These are phyloP conservation scores for Elgaria multicarinata DNA, from an alignment of 2,113 vertebrate species.

Conservation along the genomic window DNA sequence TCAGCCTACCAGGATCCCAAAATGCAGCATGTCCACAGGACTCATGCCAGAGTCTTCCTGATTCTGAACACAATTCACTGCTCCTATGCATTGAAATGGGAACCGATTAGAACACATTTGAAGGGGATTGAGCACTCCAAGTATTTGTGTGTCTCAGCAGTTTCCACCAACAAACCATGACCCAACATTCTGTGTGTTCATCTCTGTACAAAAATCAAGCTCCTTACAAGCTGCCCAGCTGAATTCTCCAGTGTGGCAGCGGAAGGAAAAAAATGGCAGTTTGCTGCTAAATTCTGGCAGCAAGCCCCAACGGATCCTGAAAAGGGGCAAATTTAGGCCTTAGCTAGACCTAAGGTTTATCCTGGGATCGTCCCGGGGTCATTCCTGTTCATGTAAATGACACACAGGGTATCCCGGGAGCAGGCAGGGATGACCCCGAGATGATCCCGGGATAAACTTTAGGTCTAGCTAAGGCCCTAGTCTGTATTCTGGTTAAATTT, in stretches of 20 bases:
- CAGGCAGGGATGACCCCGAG: too few relatives aligned
- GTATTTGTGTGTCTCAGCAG: not conserved
- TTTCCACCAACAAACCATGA: not conserved
- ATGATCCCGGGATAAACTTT: too few relatives aligned
- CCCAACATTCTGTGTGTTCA: not conserved
- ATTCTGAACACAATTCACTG: not conserved
- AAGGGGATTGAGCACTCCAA: not conserved
- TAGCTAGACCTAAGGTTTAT: too few relatives aligned
- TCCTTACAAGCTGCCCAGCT: not conserved
- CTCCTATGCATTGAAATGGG: not conserved
- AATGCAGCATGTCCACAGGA: not conserved
- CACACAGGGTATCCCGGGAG: too few relatives aligned
- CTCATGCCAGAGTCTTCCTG: not conserved
- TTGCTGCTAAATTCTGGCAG: too few relatives aligned
- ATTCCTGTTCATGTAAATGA: too few relatives aligned
- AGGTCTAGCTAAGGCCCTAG: too few relatives aligned
- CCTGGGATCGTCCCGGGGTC: too few relatives aligned
- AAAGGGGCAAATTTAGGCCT: too few relatives aligned
- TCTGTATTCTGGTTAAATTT: too few relatives aligned
- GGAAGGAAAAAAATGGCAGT: too few relatives aligned
- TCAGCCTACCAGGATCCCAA: constrained; percentile 12
- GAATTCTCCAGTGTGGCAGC: not conserved
- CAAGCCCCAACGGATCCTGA: too few relatives aligned
- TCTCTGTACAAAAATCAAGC: not conserved
- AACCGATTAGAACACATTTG: not conserved